Evolutionary conservation across 2,888 invertebrate genomes (phyloP).

Genomic region (Abscondita cerata): DNA sequence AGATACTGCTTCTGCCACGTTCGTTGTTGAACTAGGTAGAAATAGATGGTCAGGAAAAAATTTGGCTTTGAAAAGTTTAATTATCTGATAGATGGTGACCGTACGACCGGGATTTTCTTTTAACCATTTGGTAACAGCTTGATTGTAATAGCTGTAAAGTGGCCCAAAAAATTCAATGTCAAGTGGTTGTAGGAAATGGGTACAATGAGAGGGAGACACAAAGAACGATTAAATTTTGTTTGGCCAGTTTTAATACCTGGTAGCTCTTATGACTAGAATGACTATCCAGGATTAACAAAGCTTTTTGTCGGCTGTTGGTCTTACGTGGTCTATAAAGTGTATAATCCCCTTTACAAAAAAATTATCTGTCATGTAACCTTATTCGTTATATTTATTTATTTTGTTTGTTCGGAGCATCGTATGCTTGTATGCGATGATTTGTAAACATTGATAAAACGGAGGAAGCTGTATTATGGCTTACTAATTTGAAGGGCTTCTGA

Average conservation of each 20-base stretch:
- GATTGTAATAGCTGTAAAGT: constrained; percentile 7
- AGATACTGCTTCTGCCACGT: constrained; percentile 12
- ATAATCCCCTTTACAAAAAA: neutral
- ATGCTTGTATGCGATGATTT: too few species aligned
- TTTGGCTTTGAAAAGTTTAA: constrained; percentile 17
- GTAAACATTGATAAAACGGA: too few species aligned
- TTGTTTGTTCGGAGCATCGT: too few species aligned
- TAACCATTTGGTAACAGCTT: constrained; percentile 4
- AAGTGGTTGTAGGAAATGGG: neutral
- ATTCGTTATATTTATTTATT: neutral
- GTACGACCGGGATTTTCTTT: constrained; percentile 22
- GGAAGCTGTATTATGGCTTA: too few species aligned
- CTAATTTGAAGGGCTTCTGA: too few species aligned
- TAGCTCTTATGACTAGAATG: neutral
- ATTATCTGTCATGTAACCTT: neutral
- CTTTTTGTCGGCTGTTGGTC: too few species aligned
- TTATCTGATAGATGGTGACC: constrained; percentile 14
- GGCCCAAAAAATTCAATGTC: constrained; percentile 8
- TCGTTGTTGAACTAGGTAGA: constrained; percentile 4
- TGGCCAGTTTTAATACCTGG: neutral
- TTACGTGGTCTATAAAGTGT: neutral
- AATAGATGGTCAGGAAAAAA: constrained; percentile 23
- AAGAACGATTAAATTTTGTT: neutral
- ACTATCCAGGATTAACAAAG: constrained; percentile 1
- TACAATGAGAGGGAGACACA: neutral